Base-by-base conservation (phyloP, 2,113 vertebrate species). In the Etia nguti region DNA sequence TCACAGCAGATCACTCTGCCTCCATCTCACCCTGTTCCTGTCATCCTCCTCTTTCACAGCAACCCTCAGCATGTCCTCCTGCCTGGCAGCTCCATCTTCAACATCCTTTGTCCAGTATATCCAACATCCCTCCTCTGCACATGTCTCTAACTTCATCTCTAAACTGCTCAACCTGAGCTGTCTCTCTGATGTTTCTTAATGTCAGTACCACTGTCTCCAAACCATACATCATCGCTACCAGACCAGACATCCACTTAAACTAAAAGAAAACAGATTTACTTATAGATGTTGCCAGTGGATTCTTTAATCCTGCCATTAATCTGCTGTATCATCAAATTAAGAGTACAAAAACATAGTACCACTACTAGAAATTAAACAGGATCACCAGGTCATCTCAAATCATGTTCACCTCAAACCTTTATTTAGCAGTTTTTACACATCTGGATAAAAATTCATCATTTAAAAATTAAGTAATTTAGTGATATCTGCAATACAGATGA, bases 1-100 rank as follows among this genome's bases (percentile, higher is more conserved):
- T 34, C 18, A 62, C 59, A 36, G 18, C 6, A 20, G 16, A 62
- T 11, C 16, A 36, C 57, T 62, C 59, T 62, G 16, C 59, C 59
- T 62, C 31, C 34, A 46, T 0, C 38, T 73, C 65, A 70, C 12
- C 5, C 65, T 6, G 11, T 70, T 43, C 36, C 65, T 10, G 13
- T 6, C 65, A 26, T 46, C 68, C 13, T 26, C 65, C 38, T 73
- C 38, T 70, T n/a, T 73, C 65, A 73, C 65, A 2, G n/a, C 2
- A 16, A 10, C 65, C 38, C n/a, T 24, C 65, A 0, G 41, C 22
- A 16, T 70, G 8, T 73, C 65, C 36, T 70, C 36, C 65, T 70
- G 65, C 36, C 65, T 41, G 36, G 36, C 9, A 70, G 36, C 65
- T 43, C 15, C n/a, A 70, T 70, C 65, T 70, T 70, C 36, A 70